A percentile compares a stretch with the other conserved stretches of the same genome.
Evolutionary conservation across 2,888 invertebrate genomes (phyloP).

Genomic region (Pristionchus exspectatus): DNA sequence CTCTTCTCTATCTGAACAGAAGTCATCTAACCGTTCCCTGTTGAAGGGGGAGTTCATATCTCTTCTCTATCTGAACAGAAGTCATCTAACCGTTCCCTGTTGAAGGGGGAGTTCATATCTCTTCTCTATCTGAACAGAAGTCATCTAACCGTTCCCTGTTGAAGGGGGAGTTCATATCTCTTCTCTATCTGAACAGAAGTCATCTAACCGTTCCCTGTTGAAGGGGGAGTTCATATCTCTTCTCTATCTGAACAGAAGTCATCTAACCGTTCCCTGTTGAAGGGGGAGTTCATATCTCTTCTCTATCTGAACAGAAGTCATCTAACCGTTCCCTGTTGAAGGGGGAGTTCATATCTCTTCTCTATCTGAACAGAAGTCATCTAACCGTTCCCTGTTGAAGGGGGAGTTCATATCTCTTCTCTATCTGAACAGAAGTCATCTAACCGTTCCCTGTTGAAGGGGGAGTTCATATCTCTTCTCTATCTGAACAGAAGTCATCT

Average conservation of each 20-base stretch:
- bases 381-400: constrained; percentile 5
- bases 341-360: too few species aligned
- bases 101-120: too few species aligned
- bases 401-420: too few species aligned
- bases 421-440: not conserved
- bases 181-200: not conserved
- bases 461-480: constrained; percentile 24
- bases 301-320: not conserved
- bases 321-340: constrained; percentile 1
- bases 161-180: too few species aligned
- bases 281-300: too few species aligned
- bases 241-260: not conserved
- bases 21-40: not conserved
- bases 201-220: constrained; percentile 4
- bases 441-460: constrained; percentile 9
- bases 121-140: not conserved
- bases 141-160: constrained; percentile 1
- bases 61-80: not conserved
- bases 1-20: constrained; percentile 5
- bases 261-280: not conserved
- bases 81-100: not conserved
- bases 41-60: too few species aligned
- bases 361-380: not conserved
- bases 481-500: not conserved
- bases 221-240: too few species aligned